Evolutionary conservation across 2,797 vertebrate species (phyloP), one percentile per base, ranked within the genome.

Genomic region (Pangasius krempfi): DNA sequence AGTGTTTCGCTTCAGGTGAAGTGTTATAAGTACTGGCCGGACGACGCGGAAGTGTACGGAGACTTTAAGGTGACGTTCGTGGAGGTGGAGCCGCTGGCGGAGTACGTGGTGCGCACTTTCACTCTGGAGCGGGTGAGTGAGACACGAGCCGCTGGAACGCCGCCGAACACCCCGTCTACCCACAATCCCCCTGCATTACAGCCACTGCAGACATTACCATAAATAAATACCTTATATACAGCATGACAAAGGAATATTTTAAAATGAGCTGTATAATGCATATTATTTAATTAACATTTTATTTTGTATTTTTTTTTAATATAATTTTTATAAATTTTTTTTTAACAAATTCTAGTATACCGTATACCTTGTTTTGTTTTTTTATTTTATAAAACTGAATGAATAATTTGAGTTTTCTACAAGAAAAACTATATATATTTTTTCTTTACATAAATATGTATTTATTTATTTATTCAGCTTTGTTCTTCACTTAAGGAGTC

Each of bases 1-100:
- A 79, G 72, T 25, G 7, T 88, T 92, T 92, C 91, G 90, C 37
- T 94, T 92, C 94, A 99, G 99, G 98, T 99, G 30, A 99, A 99
- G 89, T 99, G 99, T 92, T 99, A 99, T 91, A 99, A 99, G 91
- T 99, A 99, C 91, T 99, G 99, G 99, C 99, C 99, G 37, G 99
- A 99, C 6, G 98, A 99, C 92, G 98, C 98, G 4, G 99, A 99
- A 92, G 97, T 99, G 91, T 99, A 98, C 64, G 98, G 98, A 44
- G 99, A 99, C 94, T 99, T 99, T 94, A 99, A 99, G 95, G 98
- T 99, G 93, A 98, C 98, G 0, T 99, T 99, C 87, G 93, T 99
- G 89, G 99, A 99, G 95, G 96, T 99, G 91, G 99, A 99, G 89
- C 99, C 98, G 80, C 97, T 99, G 7, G 99, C 99, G 0, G 99